A percentile compares a stretch with the other conserved stretches of the same genome.
These are phyloP conservation scores for Laticauda colubrina DNA, from an alignment of 2,113 vertebrate species.

Conservation along the genomic window DNA sequence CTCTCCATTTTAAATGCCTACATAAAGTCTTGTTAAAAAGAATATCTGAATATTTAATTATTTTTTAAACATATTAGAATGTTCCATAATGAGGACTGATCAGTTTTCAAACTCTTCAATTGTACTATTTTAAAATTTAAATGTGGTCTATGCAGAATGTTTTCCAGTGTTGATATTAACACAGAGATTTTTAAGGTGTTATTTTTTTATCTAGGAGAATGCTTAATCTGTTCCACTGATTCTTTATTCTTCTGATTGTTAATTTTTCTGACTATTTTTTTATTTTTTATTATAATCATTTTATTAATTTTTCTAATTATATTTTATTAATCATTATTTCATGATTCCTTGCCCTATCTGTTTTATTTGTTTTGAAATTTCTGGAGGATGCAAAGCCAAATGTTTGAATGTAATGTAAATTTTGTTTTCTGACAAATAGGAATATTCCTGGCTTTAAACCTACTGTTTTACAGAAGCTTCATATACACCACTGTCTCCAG, in stretches of 20 bases:
- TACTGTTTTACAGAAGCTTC: constrained; percentile 82
- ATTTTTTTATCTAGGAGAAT: not conserved
- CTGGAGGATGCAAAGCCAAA: not conserved
- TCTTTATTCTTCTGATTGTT: not conserved
- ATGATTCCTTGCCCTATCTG: not conserved
- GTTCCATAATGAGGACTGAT: not conserved
- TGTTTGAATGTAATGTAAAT: not conserved
- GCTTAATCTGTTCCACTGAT: not conserved
- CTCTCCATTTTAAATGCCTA: not conserved
- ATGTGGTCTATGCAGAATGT: not conserved
- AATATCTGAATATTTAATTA: not conserved
- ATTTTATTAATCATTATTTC: not conserved
- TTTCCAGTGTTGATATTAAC: not conserved
- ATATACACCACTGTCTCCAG: constrained; percentile 83
- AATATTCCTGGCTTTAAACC: constrained; percentile 13
- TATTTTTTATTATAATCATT: no score
- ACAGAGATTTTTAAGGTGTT: not conserved
- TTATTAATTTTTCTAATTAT: not conserved
- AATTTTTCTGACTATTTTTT: not conserved
- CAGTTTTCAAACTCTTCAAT: not conserved
- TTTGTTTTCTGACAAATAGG: constrained; percentile 3
- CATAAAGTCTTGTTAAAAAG: not conserved
- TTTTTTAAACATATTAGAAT: not conserved
- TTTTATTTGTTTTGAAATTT: not conserved
- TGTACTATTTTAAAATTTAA: not conserved